Base-by-base conservation (phyloP, 2,888 invertebrate species). In the Coremacera marginata region DNA sequence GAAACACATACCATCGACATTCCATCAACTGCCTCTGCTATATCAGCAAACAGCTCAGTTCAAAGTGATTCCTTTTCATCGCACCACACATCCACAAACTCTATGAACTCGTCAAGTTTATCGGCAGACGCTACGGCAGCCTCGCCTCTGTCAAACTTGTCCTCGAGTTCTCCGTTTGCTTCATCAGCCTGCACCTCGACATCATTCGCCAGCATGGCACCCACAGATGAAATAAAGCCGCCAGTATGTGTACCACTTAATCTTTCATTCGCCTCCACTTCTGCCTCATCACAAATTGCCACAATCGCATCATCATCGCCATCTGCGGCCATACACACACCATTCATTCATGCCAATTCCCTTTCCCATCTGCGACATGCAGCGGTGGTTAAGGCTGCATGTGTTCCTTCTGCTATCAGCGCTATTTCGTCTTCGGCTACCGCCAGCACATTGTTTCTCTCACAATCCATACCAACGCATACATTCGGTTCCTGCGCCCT, bases 1-100 rank as follows among this genome's bases (percentile, higher is more conserved):
- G 96, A 96, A 89, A 94, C 95, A 86, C 94, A 94, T 87, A 96
- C 95, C 87, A 96, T 96, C 87, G 94, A 96, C 91, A 93, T 96
- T 91, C 95, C 96, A 89, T 92, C 94, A 90, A 85, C 90, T 91
- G 89, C 60, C 57, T 84, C 87, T 11, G 70, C 76, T 14, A 37
- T 83, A 81, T 74, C 68, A 9, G 76, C 70, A 8, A 75, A 70
- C 62, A 60, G 52, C 8, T 22, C 62, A 27, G 76, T 70, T 75
- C 70, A 63, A 49, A 75, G 78, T 51, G 74, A 60, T 62, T 78
- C 80, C 14, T 55, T 70, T 11, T 70, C 78, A 11, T 77, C 80
- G 44, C 67, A 52, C 37, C 65, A 68, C 55, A 70, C 73, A 27
- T 76, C 80, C 16, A 68, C 79, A 62, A 76, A 78, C 34, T 82